phyloP scores from a whole-genome alignment of 2,113 vertebrate species.

The Kryptolebias marmoratus region DNA sequence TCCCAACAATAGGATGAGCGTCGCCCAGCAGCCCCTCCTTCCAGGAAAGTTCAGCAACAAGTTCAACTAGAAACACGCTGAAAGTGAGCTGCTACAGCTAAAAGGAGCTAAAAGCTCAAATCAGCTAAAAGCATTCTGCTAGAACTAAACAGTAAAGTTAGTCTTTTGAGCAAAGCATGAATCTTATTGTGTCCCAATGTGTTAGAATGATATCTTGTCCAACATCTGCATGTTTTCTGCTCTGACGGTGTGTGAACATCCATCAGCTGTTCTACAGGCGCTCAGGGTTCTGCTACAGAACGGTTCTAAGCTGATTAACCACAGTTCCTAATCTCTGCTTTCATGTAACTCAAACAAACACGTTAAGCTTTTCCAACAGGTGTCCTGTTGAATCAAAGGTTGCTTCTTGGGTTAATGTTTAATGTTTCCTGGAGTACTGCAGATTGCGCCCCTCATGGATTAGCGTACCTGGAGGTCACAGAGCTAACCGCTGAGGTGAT shows the following conservation, averaged over 20 bases:
- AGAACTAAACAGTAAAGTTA: too few species aligned
- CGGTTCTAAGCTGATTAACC: conserved; percentile 42
- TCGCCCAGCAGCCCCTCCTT: too few species aligned
- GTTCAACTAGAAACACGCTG: too few species aligned
- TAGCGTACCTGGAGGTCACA: background rate
- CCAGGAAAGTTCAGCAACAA: too few species aligned
- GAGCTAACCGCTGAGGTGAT: conserved; percentile 1
- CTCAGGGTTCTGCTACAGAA: background rate
- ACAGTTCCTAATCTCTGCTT: conserved; percentile 25
- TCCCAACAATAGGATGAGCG: too few species aligned
- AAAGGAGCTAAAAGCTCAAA: too few species aligned
- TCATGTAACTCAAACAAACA: background rate
- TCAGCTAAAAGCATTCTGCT: too few species aligned
- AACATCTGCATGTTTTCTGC: background rate
- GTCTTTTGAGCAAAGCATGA: too few species aligned
- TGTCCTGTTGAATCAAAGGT: background rate
- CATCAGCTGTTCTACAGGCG: background rate
- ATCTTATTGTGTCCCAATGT: too few species aligned
- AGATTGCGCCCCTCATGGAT: background rate
- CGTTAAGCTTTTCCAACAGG: background rate
- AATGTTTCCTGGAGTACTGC: background rate
- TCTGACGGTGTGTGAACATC: background rate
- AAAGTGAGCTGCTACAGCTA: too few species aligned
- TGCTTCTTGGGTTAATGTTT: background rate
- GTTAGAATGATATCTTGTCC: too few species aligned